These are phyloP conservation scores for Leptopilina myrica DNA, from an alignment of 2,888 invertebrate species.

Conservation along the genomic window DNA sequence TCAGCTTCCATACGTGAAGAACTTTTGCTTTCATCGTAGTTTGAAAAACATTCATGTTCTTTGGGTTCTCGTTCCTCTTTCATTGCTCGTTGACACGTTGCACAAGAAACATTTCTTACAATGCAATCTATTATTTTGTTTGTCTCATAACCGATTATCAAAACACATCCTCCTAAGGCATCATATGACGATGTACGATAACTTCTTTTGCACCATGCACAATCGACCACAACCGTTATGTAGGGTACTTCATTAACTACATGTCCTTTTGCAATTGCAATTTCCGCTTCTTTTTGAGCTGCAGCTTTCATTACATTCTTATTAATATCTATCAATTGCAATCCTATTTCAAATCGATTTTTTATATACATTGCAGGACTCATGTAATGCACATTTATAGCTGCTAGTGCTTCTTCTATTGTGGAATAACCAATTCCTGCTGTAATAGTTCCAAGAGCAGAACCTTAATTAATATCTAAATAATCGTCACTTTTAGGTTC, in stretches of 20 bases:
- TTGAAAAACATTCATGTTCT: background rate
- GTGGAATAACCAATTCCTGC: conserved; percentile 8
- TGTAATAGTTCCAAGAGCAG: background rate
- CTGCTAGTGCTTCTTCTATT: too few species aligned
- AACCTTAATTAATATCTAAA: background rate
- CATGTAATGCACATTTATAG: background rate
- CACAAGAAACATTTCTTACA: background rate
- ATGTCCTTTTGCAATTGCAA: background rate
- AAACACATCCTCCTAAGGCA: conserved; percentile 9
- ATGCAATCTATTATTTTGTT: background rate
- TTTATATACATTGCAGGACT: background rate
- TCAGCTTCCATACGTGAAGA: background rate
- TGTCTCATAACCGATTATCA: background rate
- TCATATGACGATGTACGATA: background rate
- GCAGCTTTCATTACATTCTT: conserved; percentile 5
- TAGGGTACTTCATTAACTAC: background rate
- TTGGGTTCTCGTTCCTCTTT: background rate
- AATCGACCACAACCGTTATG: background rate
- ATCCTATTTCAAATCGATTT: background rate
- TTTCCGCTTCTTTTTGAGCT: background rate
- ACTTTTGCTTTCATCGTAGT: background rate
- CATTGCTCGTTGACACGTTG: background rate
- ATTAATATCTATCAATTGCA: background rate
- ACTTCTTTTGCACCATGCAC: conserved; percentile 3
- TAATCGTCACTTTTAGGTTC: background rate